Conservation (phyloP, 2,797 vertebrate genomes). For the Hydrolagus colliei region DNA sequence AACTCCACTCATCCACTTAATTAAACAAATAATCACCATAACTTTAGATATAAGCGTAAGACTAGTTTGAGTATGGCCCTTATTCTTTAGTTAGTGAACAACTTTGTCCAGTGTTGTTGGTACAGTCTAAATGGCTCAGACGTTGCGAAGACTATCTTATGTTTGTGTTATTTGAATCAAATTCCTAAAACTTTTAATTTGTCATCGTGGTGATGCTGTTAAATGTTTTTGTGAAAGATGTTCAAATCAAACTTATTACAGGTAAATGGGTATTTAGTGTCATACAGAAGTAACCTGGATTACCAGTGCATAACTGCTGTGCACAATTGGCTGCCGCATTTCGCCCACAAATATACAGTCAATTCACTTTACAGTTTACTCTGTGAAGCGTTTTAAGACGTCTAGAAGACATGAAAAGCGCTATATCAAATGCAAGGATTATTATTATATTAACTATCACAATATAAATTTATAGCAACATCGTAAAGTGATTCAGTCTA, state of each 20-base stretch:
- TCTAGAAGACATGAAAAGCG: too few species aligned
- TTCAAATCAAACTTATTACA: background rate
- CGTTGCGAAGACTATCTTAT: background rate
- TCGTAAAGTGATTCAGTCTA: slow-evolving; percentile 2
- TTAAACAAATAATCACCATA: background rate
- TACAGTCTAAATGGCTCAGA: background rate
- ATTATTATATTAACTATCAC: background rate
- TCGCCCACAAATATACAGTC: too few species aligned
- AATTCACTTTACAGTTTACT: too few species aligned
- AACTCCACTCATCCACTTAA: background rate
- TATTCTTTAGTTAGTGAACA: slow-evolving; percentile 7
- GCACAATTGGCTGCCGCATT: too few species aligned
- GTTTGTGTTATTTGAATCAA: background rate
- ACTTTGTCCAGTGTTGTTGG: background rate
- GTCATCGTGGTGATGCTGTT: background rate
- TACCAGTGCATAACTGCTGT: background rate
- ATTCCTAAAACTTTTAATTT: slow-evolving; percentile 5
- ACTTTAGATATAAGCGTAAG: background rate
- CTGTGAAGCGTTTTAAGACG: too few species aligned
- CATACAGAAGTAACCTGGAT: slow-evolving; percentile 4
- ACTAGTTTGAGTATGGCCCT: background rate
- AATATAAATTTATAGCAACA: background rate
- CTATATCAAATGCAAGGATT: too few species aligned
- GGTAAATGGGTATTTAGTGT: background rate
- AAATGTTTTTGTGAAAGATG: background rate